A percentile compares a stretch with the other conserved stretches of the same genome.
These are phyloP conservation scores for Phylloscopus collybita DNA, from an alignment of 2,797 vertebrate genomes.

Conservation along the genomic window DNA sequence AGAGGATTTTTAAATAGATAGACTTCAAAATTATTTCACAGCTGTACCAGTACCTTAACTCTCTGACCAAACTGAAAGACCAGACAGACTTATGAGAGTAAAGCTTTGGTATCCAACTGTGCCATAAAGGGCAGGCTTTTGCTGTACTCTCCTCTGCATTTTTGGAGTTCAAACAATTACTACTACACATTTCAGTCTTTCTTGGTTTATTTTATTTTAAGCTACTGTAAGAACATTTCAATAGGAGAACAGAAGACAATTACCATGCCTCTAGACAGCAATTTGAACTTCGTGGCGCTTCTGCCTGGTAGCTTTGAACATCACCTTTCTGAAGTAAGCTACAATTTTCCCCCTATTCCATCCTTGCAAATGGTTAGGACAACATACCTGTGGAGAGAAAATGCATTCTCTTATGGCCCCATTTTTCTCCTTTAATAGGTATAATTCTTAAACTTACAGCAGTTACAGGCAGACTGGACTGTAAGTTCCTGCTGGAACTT, in stretches of 20 bases:
- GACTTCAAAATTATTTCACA: slow-evolving; percentile 14
- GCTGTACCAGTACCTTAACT: neutral
- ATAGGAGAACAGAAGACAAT: neutral
- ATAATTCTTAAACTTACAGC: neutral
- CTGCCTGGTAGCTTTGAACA: neutral
- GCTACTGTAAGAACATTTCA: neutral
- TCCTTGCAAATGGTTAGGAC: neutral
- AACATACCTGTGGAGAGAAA: neutral
- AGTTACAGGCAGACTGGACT: neutral
- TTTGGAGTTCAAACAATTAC: neutral
- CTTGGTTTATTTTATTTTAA: neutral
- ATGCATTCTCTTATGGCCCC: neutral
- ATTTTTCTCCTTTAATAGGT: neutral
- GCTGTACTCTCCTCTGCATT: neutral
- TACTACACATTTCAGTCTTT: neutral
- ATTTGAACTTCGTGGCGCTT: neutral
- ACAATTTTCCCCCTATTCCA: neutral
- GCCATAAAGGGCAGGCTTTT: neutral
- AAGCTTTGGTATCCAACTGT: neutral
- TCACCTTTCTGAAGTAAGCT: neutral
- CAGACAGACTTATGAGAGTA: neutral
- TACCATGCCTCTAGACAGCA: neutral
- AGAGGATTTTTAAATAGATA: slow-evolving; percentile 8
- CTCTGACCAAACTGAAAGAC: neutral
- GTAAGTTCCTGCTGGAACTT: neutral